A percentile compares a stretch with the other conserved stretches of the same genome.
Conservation (phyloP, 2,888 invertebrate genomes). For the Aphodius sticticus region DNA sequence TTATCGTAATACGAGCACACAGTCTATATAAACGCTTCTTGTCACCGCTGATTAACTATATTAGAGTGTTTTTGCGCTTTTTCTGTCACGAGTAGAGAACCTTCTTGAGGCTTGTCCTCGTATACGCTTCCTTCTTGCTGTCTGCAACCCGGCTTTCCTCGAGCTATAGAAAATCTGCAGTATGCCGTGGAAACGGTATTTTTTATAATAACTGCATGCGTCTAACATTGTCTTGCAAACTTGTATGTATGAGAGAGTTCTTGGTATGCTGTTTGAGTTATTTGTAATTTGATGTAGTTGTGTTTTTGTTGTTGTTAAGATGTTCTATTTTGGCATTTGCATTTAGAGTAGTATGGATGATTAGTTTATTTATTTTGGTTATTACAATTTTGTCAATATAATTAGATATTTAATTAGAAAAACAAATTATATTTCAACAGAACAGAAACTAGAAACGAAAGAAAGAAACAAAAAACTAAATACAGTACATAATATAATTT, state of each 20-base stretch:
- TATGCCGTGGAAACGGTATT: neutral
- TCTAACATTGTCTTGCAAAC: neutral
- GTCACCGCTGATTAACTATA: slow-evolving; percentile 36
- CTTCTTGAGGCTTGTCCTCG: neutral
- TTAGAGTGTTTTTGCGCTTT: neutral
- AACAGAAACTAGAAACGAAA: too few species aligned
- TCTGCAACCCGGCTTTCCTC: neutral
- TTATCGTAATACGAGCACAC: slow-evolving; percentile 18
- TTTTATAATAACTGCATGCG: neutral
- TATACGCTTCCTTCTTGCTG: neutral
- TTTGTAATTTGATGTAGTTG: neutral
- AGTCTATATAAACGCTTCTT: slow-evolving; percentile 35
- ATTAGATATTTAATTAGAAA: too few species aligned
- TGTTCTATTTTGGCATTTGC: neutral
- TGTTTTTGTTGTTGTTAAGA: neutral
- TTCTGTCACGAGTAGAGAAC: neutral
- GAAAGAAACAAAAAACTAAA: too few species aligned
- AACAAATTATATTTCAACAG: too few species aligned
- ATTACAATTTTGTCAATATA: too few species aligned
- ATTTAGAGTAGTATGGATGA: neutral
- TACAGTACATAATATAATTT: too few species aligned
- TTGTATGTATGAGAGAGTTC: neutral
- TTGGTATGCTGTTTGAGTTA: neutral
- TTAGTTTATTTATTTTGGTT: neutral
- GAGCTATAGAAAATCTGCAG: neutral